A percentile compares a stretch with the other conserved stretches of the same genome.
Evolutionary conservation across 2,888 invertebrate genomes (phyloP).

Genomic region (Sarcophaga caerulescens): DNA sequence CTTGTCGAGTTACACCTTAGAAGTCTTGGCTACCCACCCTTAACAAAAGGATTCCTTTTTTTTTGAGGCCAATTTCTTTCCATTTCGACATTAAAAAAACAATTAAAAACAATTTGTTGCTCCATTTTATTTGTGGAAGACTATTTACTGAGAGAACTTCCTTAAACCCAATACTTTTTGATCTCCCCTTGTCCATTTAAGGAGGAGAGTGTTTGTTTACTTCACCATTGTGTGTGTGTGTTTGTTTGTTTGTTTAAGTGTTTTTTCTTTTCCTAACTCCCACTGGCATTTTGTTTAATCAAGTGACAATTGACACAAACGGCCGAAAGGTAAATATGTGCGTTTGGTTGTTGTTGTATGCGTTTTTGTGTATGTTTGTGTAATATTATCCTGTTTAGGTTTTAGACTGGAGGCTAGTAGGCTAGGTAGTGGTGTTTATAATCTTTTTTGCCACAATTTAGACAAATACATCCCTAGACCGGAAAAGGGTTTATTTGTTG

Average conservation of each 20-base stretch:
- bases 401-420: too few species aligned
- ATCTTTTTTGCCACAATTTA: slow-evolving; percentile 39
- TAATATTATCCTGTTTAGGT: not conserved
- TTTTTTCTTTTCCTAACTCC: slow-evolving; percentile 24
- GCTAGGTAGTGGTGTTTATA: not conserved
- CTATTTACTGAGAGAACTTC: too few species aligned
- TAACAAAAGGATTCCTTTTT: too few species aligned
- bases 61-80: too few species aligned
- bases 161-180: too few species aligned
- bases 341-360: not conserved
- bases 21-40: too few species aligned
- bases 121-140: too few species aligned
- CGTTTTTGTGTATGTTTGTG: not conserved
- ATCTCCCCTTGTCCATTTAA: too few species aligned
- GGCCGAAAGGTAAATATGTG: slow-evolving; percentile 36
- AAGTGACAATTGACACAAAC: slow-evolving; percentile 68
- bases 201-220: too few species aligned
- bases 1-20: too few species aligned
- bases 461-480: slow-evolving; percentile 7
- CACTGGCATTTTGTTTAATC: slow-evolving; percentile 66
- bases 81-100: too few species aligned
- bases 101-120: too few species aligned
- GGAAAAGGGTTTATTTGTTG: slow-evolving; percentile 54
- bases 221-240: not conserved
- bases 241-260: slow-evolving; percentile 25